A percentile compares a stretch with the other conserved stretches of the same genome.
phyloP scores from a whole-genome alignment of 2,113 vertebrate genomes.

The Nothobranchius kuhntae region DNA sequence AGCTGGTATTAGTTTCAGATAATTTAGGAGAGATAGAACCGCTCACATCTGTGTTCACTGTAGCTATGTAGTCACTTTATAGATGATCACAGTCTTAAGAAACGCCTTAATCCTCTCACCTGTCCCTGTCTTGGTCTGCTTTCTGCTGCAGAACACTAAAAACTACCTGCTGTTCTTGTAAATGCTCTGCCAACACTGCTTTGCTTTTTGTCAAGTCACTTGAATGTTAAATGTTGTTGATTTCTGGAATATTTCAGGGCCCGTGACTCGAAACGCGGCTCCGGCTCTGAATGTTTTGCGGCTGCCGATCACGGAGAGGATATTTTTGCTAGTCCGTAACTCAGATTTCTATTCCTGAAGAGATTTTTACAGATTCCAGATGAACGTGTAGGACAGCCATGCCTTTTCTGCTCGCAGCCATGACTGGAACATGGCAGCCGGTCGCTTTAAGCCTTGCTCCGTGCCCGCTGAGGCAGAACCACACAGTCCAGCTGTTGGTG shows the following conservation, averaged over 20 bases:
- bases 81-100: constrained; percentile 48
- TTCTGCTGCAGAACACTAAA: constrained; percentile 59
- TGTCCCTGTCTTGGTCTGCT: constrained; percentile 45
- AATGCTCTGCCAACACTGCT: constrained; percentile 18
- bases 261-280: constrained; percentile 30
- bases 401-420: constrained; percentile 17
- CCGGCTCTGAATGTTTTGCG: constrained; percentile 45
- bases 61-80: constrained; percentile 24
- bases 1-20: background rate
- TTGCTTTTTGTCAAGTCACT: constrained; percentile 9
- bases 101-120: constrained; percentile 59
- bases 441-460: background rate
- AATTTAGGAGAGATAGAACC: background rate
- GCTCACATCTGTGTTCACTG: constrained; percentile 11
- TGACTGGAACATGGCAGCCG: constrained; percentile 10
- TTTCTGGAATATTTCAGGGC: background rate
- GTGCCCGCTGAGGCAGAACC: constrained; percentile 20
- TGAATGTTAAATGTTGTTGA: constrained; percentile 22
- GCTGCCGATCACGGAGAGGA: constrained; percentile 28
- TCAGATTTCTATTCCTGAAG: constrained; percentile 50
- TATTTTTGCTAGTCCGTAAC: constrained; percentile 53
- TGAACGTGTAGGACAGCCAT: constrained; percentile 3
- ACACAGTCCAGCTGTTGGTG: constrained; percentile 5
- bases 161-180: constrained; percentile 57
- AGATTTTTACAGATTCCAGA: constrained; percentile 25